Evolutionary conservation across 2,113 vertebrate genomes (phyloP).

Genomic region (Carlito syrichta): DNA sequence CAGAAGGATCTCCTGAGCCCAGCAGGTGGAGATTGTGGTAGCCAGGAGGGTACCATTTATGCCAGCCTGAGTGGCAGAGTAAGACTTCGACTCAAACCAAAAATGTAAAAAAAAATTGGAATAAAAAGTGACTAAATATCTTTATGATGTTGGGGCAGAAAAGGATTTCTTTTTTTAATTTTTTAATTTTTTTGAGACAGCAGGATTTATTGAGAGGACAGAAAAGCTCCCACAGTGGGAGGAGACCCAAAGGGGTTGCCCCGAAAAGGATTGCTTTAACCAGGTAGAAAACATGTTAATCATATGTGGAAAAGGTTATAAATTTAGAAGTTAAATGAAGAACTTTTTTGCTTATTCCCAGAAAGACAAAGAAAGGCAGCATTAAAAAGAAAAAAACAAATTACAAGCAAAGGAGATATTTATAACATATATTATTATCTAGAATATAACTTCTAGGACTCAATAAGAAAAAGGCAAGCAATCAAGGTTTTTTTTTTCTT

Average conservation of each 20-base stretch:
- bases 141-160: background rate
- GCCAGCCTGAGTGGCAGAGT: no score
- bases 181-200: no score
- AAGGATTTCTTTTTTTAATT: background rate
- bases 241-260: no score
- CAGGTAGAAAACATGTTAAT: background rate
- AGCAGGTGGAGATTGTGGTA: no score
- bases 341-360: background rate
- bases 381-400: background rate
- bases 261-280: background rate
- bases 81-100: no score
- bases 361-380: background rate
- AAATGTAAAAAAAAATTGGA: no score
- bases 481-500: background rate
- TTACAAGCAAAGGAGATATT: background rate
- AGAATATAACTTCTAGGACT: background rate
- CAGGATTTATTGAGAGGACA: no score
- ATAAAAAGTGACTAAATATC: background rate
- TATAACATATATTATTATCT: background rate
- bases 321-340: background rate
- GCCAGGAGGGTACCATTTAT: no score
- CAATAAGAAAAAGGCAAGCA: background rate
- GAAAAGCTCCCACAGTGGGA: no score
- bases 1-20: no score
- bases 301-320: background rate